phyloP scores from a whole-genome alignment of 1,140 invertebrate genomes.

The Drosophila subpulchrella region DNA sequence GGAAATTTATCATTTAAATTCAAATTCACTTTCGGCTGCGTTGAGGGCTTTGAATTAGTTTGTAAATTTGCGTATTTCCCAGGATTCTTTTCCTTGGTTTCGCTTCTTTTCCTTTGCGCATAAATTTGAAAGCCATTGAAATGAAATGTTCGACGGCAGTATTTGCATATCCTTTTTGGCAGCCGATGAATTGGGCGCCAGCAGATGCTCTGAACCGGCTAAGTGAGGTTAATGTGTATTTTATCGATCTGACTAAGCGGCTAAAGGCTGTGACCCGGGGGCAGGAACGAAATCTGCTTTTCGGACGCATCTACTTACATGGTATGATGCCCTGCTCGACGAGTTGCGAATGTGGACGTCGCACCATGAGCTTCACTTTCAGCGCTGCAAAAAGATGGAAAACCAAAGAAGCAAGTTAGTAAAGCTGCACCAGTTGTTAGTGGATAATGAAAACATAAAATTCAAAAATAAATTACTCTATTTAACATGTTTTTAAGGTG shows the following conservation, averaged over 20 bases:
- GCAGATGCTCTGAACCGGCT: slow-evolving; percentile 41
- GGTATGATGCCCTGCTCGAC: slow-evolving; percentile 99
- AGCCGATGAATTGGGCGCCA: slow-evolving; percentile 29
- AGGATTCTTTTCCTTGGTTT: slow-evolving; percentile 50
- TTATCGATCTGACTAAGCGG: slow-evolving; percentile 63
- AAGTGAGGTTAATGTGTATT: slow-evolving; percentile 72
- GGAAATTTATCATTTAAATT: slow-evolving; percentile 79
- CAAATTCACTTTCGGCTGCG: slow-evolving; percentile 72
- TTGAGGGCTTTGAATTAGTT: slow-evolving; percentile 77
- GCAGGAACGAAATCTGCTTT: slow-evolving; percentile 3
- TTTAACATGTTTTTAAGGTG: too few relatives aligned
- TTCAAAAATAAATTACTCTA: too few relatives aligned
- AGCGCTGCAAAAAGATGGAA: slow-evolving; percentile 91
- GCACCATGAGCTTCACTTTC: slow-evolving; percentile 98
- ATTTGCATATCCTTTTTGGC: slow-evolving; percentile 75
- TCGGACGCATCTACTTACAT: slow-evolving; percentile 90
- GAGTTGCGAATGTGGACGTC: slow-evolving; percentile 96
- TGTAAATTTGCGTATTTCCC: slow-evolving; percentile 80
- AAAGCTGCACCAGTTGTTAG: slow-evolving; percentile 6
- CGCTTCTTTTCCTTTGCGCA: slow-evolving; percentile 36
- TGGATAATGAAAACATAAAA: too few relatives aligned
- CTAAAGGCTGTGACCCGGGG: slow-evolving; percentile 19
- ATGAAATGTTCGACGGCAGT: slow-evolving; percentile 60
- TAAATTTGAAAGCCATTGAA: slow-evolving; percentile 75
- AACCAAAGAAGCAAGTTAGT: slow-evolving; percentile 66